A percentile compares a stretch with the other conserved stretches of the same genome.
These are phyloP conservation scores for Lineus longissimus DNA, from an alignment of 1,140 invertebrate genomes.

Conservation along the genomic window DNA sequence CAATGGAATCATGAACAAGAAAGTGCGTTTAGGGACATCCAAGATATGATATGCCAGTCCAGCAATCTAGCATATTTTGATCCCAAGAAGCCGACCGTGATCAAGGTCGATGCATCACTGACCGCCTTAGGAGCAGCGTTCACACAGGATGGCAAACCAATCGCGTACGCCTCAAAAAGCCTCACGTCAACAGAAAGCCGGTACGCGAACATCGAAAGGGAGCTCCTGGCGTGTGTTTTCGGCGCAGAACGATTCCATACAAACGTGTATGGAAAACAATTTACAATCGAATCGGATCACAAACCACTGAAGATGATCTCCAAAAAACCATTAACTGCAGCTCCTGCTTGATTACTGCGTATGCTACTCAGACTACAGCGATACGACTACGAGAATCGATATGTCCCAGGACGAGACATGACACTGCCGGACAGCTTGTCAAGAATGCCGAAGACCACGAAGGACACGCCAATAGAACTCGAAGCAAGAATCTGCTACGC, in stretches of 20 bases:
- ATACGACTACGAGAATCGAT: slow-evolving; percentile 43
- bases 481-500: no score
- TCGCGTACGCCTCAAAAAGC: slow-evolving; percentile 53
- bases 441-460: no score
- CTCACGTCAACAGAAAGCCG: slow-evolving; percentile 50
- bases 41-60: slow-evolving; percentile 15
- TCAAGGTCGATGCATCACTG: slow-evolving; percentile 31
- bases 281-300: slow-evolving; percentile 20
- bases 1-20: slow-evolving; percentile 9
- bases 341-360: slow-evolving; percentile 16
- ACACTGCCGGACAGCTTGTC: slow-evolving; percentile 6
- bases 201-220: slow-evolving; percentile 56
- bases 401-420: slow-evolving; percentile 45
- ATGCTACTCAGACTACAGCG: slow-evolving; percentile 41
- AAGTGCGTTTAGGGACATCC: slow-evolving; percentile 10
- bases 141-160: slow-evolving; percentile 43
- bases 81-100: slow-evolving; percentile 17
- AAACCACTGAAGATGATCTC: slow-evolving; percentile 23
- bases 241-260: slow-evolving; percentile 47
- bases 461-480: no score
- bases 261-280: slow-evolving; percentile 36
- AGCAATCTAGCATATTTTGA: slow-evolving; percentile 33
- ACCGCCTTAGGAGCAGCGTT: slow-evolving; percentile 51
- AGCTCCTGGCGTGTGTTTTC: slow-evolving; percentile 56
- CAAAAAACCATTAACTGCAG: slow-evolving; percentile 16